phyloP scores from a whole-genome alignment of 2,113 vertebrate species.

The Melanocharis versteri region DNA sequence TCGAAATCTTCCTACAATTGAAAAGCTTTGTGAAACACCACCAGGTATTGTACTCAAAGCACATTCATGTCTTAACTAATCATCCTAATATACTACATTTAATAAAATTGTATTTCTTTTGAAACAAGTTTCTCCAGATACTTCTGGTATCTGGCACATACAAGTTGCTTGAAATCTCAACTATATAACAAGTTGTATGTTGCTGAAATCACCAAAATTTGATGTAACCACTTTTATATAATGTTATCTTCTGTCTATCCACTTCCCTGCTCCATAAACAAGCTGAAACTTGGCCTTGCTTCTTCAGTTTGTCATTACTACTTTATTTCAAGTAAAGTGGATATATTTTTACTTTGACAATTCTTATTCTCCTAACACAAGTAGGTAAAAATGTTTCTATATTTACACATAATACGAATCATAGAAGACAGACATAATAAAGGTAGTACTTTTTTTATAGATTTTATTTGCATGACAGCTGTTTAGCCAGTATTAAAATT shows the following conservation, averaged over 20 bases:
- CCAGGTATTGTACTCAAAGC: constrained; percentile 82
- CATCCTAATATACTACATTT: constrained; percentile 40
- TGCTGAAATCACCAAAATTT: constrained; percentile 40
- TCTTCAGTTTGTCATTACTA: neutral
- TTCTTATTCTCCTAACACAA: neutral
- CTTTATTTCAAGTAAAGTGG: neutral
- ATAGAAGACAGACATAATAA: neutral
- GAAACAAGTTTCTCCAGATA: constrained; percentile 24
- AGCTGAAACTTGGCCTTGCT: neutral
- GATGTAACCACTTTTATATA: neutral
- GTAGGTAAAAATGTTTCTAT: neutral
- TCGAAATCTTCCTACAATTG: constrained; percentile 85
- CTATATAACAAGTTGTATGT: constrained; percentile 15
- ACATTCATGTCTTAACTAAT: constrained; percentile 67
- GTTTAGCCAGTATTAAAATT: neutral
- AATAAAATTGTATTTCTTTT: constrained; percentile 19
- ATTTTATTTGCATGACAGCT: neutral
- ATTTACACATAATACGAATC: neutral
- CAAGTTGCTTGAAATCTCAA: constrained; percentile 5
- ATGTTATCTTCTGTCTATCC: neutral
- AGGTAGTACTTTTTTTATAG: neutral
- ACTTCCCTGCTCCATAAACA: neutral
- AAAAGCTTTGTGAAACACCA: constrained; percentile 84
- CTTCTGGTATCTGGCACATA: constrained; percentile 37
- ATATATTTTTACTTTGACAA: neutral